Conservation (phyloP, 2,797 vertebrate species). For the Anguilla anguilla region DNA sequence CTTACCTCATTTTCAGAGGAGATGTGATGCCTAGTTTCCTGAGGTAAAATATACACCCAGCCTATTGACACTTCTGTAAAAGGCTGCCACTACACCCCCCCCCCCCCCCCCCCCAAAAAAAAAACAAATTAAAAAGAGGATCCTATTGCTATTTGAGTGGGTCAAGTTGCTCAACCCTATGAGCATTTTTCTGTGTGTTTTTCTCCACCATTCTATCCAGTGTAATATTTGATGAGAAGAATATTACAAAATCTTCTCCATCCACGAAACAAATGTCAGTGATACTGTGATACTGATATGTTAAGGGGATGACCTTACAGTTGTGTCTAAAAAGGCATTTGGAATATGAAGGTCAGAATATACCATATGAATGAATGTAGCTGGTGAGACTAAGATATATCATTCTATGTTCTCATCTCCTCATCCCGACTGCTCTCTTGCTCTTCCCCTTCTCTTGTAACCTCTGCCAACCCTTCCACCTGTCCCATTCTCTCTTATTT, state of each 20-base stretch:
- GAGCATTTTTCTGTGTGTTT: background rate
- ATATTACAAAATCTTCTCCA: background rate
- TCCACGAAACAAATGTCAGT: background rate
- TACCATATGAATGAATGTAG: background rate
- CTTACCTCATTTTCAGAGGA: too few species aligned
- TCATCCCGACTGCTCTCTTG: constrained; percentile 25
- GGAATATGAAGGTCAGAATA: background rate
- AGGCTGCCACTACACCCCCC: too few species aligned
- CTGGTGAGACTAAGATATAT: background rate
- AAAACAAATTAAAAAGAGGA: too few species aligned
- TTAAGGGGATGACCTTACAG: background rate
- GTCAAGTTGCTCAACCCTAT: background rate
- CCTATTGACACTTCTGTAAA: too few species aligned
- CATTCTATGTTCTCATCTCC: constrained; percentile 16
- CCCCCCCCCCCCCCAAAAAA: too few species aligned
- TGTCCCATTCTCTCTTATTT: constrained; percentile 58
- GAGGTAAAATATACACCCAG: too few species aligned
- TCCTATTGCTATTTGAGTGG: too few species aligned
- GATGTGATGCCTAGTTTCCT: too few species aligned
- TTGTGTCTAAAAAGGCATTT: background rate
- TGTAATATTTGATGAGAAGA: background rate
- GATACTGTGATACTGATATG: background rate
- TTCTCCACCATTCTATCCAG: background rate
- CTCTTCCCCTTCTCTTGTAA: constrained; percentile 6
- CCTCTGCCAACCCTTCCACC: constrained; percentile 45